phyloP scores from a whole-genome alignment of 2,113 vertebrate genomes.

The Chamaea fasciata region DNA sequence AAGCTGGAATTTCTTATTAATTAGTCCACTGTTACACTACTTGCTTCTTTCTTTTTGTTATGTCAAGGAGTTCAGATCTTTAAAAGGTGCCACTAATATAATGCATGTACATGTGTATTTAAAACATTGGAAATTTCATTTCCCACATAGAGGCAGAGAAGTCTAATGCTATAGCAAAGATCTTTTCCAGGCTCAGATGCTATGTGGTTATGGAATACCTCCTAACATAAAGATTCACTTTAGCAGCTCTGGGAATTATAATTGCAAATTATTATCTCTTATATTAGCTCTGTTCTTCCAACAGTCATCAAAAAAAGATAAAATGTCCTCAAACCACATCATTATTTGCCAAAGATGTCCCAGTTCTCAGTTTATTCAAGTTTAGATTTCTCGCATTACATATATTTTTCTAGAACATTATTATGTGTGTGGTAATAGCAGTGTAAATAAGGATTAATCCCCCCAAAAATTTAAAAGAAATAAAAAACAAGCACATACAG shows the following conservation, averaged over 20 bases:
- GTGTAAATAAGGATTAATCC: neutral
- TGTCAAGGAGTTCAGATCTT: neutral
- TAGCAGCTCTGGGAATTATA: neutral
- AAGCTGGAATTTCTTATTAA: neutral
- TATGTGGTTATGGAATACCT: neutral
- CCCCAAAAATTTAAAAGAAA: neutral
- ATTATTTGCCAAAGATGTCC: neutral
- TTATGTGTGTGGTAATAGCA: neutral
- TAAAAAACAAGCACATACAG: neutral
- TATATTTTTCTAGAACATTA: neutral
- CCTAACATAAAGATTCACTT: neutral
- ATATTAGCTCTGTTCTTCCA: neutral
- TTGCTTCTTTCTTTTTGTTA: neutral
- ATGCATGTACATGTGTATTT: fast-evolving
- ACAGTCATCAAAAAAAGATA: neutral
- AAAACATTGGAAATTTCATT: neutral
- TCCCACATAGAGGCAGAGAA: neutral
- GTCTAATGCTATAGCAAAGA: neutral
- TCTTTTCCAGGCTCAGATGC: neutral
- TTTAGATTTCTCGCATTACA: neutral
- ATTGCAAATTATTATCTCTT: neutral
- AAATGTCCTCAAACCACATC: neutral
- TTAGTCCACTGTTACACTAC: neutral
- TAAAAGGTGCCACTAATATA: neutral
- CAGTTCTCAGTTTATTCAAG: neutral